These are phyloP conservation scores for Sciurus carolinensis DNA, from an alignment of 2,797 vertebrate genomes.

Conservation along the genomic window DNA sequence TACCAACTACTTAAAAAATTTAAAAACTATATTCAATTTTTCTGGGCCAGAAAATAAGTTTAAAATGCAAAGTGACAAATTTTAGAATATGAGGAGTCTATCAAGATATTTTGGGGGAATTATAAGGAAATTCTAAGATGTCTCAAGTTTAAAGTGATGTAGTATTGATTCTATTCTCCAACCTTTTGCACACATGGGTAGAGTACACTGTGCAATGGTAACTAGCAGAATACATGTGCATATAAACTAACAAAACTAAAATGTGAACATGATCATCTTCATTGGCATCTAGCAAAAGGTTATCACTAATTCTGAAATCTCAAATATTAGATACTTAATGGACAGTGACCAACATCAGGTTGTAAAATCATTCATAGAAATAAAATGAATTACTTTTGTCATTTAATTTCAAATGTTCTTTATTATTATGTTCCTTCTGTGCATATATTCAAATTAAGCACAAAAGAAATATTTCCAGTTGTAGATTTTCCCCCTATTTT, in stretches of 20 bases:
- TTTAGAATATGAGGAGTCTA: background rate
- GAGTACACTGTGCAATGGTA: rapidly evolving
- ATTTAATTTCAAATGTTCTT: background rate
- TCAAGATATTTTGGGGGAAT: background rate
- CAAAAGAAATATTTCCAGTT: background rate
- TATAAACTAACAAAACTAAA: background rate
- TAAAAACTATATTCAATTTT: background rate
- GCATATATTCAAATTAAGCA: background rate
- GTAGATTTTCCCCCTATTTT: too few species aligned
- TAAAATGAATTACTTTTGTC: background rate
- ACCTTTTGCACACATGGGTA: rapidly evolving
- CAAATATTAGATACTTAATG: background rate
- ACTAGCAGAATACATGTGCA: background rate
- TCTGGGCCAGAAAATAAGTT: background rate
- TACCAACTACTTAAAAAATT: background rate
- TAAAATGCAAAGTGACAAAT: background rate
- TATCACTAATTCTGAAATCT: background rate
- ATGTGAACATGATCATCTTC: background rate
- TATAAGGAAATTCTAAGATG: background rate
- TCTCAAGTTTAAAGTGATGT: background rate
- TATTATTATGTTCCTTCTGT: background rate
- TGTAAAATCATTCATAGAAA: background rate
- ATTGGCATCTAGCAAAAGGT: background rate
- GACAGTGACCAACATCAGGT: background rate
- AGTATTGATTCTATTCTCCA: background rate